These are phyloP conservation scores for Notodonta dromedarius DNA, from an alignment of 2,888 invertebrate species.

Conservation along the genomic window DNA sequence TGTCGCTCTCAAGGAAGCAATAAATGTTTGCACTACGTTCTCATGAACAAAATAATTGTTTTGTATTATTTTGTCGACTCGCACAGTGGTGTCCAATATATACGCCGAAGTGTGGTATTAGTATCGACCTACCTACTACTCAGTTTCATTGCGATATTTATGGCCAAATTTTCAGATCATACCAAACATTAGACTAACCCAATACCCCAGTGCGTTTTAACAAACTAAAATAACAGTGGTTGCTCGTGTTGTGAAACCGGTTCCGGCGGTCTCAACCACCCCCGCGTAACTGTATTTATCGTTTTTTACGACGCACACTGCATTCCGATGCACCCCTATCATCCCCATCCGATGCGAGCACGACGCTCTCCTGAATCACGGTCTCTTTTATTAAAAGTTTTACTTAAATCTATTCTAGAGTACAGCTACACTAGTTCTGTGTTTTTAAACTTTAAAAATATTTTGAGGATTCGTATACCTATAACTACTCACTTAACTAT, in stretches of 20 bases:
- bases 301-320: slow-evolving; percentile 66
- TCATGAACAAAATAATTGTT: no score
- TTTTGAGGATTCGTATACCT: no score
- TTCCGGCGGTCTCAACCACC: slow-evolving; percentile 50
- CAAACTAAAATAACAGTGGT: slow-evolving; percentile 57
- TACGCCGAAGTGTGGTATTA: no score
- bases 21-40: no score
- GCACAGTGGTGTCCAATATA: no score
- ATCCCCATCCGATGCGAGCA: slow-evolving; percentile 50
- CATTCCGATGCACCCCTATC: slow-evolving; percentile 77
- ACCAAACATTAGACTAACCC: slow-evolving; percentile 3
- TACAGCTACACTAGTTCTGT: no score
- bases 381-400: slow-evolving; percentile 32
- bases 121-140: no score
- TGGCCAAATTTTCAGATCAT: not conserved
- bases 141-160: no score
- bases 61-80: no score
- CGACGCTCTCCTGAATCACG: slow-evolving; percentile 37
- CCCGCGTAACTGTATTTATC: slow-evolving; percentile 75
- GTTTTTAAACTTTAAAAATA: no score
- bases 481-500: no score
- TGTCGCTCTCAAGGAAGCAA: no score
- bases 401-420: not conserved
- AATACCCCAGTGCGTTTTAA: slow-evolving; percentile 8
- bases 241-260: slow-evolving; percentile 55